Evolutionary conservation across 2,113 vertebrate species (phyloP), one percentile per base, ranked within the genome.

Genomic region (Copsychus sechellarum): DNA sequence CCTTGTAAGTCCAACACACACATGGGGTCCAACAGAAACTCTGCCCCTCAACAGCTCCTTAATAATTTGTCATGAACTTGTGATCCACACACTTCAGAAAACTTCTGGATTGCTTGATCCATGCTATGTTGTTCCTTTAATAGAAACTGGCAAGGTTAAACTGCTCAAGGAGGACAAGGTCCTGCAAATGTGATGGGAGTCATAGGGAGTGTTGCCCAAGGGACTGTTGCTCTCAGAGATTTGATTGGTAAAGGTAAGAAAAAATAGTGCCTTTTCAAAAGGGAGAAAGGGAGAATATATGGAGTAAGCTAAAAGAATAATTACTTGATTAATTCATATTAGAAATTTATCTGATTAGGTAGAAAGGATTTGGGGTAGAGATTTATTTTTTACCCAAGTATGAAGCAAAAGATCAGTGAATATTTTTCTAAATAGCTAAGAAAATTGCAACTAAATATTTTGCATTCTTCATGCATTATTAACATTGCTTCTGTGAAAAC

Each of bases 371-470:
- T 71, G 51, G 64, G 29, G 3, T 66, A 67, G 53, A 81, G 69
- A 56, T 58, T 54, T 72, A 74, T 53, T 66, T 88, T 93, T 76
- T 91, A 78, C 29, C 12, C 40, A 40, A 40, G n/a, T 91, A 67
- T 85, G 86, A 94, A 92, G 74, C 43, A 87, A 51, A 69, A 87
- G 51, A 58, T 81, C 53, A 94, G 61, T 34, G 62, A 84, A 56
- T 89, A 87, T 92, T 94, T 92, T 93, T 48, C 70, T 89, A 71
- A 92, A 92, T 89, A 92, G 78, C 78, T 84, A 69, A 92, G 69
- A 91, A 94, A 91, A 93, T 79, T 40, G 61, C 92, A 79, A 60
- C 87, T 91, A 87, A 96, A 74, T 96, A 85, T 91, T 96, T 94
- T 93, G 92, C n/a, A 80, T 85, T 95, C 58, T 57, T 90, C 25